Evolutionary conservation across 2,797 vertebrate species (phyloP).

Genomic region (Enteromius mattozi): DNA sequence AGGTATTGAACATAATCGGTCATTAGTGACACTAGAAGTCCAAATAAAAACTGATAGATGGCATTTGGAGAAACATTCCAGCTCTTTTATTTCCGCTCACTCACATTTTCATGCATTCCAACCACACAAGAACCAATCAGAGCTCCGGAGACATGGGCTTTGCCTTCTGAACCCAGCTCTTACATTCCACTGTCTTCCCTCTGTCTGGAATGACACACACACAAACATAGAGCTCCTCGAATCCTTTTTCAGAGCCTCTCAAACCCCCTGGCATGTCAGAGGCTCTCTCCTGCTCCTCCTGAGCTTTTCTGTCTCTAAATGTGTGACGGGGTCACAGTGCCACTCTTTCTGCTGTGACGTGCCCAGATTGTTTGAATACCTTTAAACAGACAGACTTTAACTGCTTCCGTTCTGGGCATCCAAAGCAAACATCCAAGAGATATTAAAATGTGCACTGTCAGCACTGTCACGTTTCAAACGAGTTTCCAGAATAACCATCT

Average conservation of each 20-base stretch:
- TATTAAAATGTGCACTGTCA: background rate
- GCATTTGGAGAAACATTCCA: conserved; percentile 1
- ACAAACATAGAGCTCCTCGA: background rate
- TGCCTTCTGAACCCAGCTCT: conserved; percentile 44
- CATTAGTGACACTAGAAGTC: background rate
- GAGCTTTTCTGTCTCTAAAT: conserved; percentile 25
- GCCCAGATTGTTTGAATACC: conserved; percentile 17
- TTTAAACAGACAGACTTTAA: conserved; percentile 5
- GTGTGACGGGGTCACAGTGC: background rate
- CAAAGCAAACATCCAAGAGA: conserved; percentile 14
- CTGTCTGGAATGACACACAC: conserved; percentile 41
- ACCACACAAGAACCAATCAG: conserved; percentile 41
- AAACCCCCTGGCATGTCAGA: conserved; percentile 59
- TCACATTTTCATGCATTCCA: conserved; percentile 44
- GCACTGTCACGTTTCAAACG: background rate
- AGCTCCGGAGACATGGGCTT: conserved; percentile 27
- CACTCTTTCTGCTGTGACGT: conserved; percentile 18
- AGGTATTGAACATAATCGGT: background rate
- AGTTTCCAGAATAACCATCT: background rate
- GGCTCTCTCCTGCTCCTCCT: conserved; percentile 52
- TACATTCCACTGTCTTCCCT: conserved; percentile 62
- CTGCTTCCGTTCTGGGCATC: background rate
- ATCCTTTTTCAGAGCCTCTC: conserved; percentile 28
- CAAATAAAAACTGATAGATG: background rate
- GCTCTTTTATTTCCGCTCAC: conserved; percentile 42